phyloP scores from a whole-genome alignment of 1,140 invertebrate species.

The Bombus haemorrhoidalis region DNA sequence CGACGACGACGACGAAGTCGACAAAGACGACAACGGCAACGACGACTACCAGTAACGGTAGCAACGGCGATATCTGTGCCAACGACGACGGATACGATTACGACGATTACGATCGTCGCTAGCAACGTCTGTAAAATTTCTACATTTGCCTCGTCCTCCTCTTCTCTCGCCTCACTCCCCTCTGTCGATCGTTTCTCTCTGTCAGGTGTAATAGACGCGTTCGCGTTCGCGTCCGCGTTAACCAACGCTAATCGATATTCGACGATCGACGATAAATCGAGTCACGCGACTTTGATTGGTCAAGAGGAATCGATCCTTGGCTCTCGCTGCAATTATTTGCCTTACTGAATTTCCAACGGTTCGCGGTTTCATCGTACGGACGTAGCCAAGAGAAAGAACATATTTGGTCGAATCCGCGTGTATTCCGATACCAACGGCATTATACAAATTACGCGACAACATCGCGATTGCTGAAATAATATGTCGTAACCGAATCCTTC shows the following conservation, averaged over 20 bases:
- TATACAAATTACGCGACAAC: slow-evolving; percentile 53
- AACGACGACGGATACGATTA: not conserved
- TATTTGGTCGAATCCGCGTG: slow-evolving; percentile 29
- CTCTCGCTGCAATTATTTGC: not conserved
- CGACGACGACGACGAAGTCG: not conserved
- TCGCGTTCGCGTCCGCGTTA: slow-evolving; percentile 5
- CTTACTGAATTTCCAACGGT: not conserved
- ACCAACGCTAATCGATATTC: slow-evolving; percentile 53
- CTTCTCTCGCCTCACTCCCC: slow-evolving; percentile 3
- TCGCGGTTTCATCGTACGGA: slow-evolving; percentile 10
- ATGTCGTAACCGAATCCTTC: slow-evolving; percentile 46
- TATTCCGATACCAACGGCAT: not conserved
- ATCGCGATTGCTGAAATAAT: slow-evolving; percentile 47
- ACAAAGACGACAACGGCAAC: too few species aligned
- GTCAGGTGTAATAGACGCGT: slow-evolving; percentile 26
- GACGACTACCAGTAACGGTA: not conserved
- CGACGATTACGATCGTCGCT: not conserved
- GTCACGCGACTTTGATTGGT: slow-evolving; percentile 54
- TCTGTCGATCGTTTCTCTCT: slow-evolving; percentile 13
- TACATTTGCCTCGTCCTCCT: not conserved
- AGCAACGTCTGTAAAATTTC: not conserved
- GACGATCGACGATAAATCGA: slow-evolving; percentile 60
- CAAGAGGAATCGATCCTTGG: slow-evolving; percentile 37
- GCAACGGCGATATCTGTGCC: not conserved
- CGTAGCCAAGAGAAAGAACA: slow-evolving; percentile 34